Conservation (phyloP, 1,140 invertebrate genomes). For the Cydia pomonella region DNA sequence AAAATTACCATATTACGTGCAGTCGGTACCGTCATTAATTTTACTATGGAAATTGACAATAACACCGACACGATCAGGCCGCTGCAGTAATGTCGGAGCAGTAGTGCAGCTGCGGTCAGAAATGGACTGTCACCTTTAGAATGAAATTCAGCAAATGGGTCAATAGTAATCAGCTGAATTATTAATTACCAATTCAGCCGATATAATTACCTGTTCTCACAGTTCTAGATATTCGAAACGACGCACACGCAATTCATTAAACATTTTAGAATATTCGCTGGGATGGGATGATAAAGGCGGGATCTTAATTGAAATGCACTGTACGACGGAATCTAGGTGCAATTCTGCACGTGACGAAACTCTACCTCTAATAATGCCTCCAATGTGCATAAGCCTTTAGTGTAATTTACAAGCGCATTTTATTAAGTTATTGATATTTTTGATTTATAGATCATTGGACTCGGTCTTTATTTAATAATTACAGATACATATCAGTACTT, state of each 20-base stretch:
- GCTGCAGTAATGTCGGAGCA: too few species aligned
- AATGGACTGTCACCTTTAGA: too few species aligned
- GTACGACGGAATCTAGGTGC: conserved; percentile 16
- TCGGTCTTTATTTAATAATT: too few species aligned
- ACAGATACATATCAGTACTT: too few species aligned
- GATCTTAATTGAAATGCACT: conserved; percentile 15
- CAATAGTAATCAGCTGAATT: neutral
- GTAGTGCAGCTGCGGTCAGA: too few species aligned
- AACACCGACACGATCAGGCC: too few species aligned
- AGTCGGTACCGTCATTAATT: too few species aligned
- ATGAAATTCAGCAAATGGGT: neutral
- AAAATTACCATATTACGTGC: too few species aligned
- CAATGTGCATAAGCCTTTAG: neutral
- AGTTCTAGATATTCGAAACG: neutral
- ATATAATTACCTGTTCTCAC: neutral
- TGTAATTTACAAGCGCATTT: too few species aligned
- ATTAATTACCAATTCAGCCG: neutral
- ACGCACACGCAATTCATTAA: conserved; percentile 1
- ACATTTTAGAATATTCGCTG: conserved; percentile 3
- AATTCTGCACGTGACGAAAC: conserved; percentile 13
- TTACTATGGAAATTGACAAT: too few species aligned
- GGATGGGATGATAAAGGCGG: conserved; percentile 4
- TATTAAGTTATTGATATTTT: too few species aligned
- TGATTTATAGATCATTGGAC: too few species aligned
- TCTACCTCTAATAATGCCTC: neutral